phyloP scores from a whole-genome alignment of 1,140 invertebrate genomes.

The Micrasema longulum region DNA sequence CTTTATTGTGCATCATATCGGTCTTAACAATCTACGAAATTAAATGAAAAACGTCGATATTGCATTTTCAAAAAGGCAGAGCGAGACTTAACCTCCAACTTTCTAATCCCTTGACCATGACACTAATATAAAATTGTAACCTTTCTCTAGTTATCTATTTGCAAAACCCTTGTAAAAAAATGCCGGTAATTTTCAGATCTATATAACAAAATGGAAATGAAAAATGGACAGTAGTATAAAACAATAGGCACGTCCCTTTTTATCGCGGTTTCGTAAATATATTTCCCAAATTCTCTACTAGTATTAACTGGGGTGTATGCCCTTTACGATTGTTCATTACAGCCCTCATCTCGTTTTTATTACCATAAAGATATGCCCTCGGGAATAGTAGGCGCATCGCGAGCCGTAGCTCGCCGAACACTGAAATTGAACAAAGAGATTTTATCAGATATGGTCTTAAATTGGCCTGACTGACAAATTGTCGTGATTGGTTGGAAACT shows the following conservation, averaged over 20 bases:
- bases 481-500: conserved; percentile 19
- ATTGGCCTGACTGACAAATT: conserved; percentile 43
- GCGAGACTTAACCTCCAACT: no score
- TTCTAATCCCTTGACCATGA: no score
- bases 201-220: no score
- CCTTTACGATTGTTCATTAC: conserved; percentile 40
- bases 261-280: conserved; percentile 18
- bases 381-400: conserved; percentile 17
- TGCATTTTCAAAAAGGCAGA: no score
- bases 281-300: conserved; percentile 22
- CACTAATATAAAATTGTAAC: no score
- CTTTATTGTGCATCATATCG: no score
- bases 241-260: conserved; percentile 31
- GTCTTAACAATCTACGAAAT: no score
- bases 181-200: no score
- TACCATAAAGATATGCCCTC: conserved; percentile 45
- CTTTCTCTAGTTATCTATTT: no score
- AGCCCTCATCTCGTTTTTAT: conserved; percentile 44
- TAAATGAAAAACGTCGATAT: no score
- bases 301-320: conserved; percentile 13
- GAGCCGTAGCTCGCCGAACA: not conserved
- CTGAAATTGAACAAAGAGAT: conserved; percentile 40
- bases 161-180: no score
- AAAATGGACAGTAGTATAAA: conserved; percentile 9
- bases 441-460: conserved; percentile 37